Evolutionary conservation across 1,140 invertebrate species (phyloP).

Genomic region (Macrostomum lignano): DNA sequence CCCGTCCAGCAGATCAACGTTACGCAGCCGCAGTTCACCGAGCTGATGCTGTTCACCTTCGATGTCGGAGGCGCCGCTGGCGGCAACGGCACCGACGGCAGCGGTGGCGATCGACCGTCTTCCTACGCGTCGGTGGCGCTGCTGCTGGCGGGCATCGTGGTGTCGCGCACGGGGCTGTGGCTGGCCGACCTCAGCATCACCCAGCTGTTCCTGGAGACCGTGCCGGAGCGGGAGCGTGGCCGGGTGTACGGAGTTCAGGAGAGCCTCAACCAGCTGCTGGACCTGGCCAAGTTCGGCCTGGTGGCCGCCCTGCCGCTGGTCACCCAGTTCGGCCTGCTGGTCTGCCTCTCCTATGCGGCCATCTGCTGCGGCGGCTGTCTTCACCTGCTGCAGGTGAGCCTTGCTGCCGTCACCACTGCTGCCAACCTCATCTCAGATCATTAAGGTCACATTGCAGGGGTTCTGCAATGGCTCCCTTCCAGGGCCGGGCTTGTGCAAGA

Average conservation of each 20-base stretch:
- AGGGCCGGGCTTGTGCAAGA: no score
- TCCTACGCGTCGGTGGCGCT: constrained; percentile 19
- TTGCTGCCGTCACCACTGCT: no score
- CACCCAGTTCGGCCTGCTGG: neutral
- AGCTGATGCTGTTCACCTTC: constrained; percentile 11
- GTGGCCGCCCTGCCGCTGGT: neutral
- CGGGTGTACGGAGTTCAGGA: constrained; percentile 3
- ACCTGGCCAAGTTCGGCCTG: neutral
- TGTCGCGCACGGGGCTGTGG: constrained; percentile 28
- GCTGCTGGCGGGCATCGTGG: constrained; percentile 27
- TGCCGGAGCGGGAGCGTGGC: constrained; percentile 30
- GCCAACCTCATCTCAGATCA: no score
- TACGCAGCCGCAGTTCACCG: constrained; percentile 11
- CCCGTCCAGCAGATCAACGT: constrained; percentile 9
- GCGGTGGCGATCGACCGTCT: neutral
- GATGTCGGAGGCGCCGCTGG: constrained; percentile 10
- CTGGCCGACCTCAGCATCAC: constrained; percentile 33
- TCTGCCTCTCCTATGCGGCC: neutral
- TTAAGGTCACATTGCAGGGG: no score
- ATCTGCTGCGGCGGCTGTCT: no score
- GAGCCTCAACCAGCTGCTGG: neutral
- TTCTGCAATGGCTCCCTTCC: no score
- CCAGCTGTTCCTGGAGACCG: constrained; percentile 33
- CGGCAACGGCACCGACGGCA: constrained; percentile 5
- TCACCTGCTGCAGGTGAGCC: no score